Evolutionary conservation across 2,113 vertebrate species (phyloP).

Genomic region (Dicaeum eximium): DNA sequence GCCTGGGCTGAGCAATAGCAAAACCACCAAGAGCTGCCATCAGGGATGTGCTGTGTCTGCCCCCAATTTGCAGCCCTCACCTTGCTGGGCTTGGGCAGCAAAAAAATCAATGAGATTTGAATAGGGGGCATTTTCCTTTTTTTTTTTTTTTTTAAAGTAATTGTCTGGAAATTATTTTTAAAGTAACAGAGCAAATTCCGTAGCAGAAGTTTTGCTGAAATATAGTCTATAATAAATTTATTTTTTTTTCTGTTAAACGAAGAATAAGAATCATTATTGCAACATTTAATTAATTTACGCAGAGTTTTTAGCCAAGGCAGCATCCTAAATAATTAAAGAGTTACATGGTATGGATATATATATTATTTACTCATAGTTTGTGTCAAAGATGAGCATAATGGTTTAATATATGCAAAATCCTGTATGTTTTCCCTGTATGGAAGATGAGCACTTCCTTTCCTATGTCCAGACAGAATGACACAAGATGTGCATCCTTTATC

Average conservation of each 20-base stretch:
- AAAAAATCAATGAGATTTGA: neutral
- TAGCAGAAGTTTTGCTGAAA: neutral
- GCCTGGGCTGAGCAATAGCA: neutral
- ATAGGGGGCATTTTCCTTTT: accelerated
- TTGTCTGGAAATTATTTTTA: neutral
- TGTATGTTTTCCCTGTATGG: neutral
- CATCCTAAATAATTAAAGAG: neutral
- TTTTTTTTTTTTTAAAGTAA: neutral
- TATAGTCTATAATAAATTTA: neutral
- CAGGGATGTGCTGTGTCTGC: neutral
- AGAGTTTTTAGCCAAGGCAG: neutral
- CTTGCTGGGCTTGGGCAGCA: neutral
- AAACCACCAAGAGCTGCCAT: neutral
- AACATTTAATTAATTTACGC: neutral
- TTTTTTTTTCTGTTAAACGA: neutral
- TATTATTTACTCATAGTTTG: neutral
- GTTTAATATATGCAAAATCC: neutral
- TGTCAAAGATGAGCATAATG: neutral
- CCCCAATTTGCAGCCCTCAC: neutral
- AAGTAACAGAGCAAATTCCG: neutral
- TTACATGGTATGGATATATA: neutral
- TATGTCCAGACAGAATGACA: neutral
- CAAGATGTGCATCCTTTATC: neutral
- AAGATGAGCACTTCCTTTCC: neutral
- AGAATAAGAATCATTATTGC: neutral